Evolutionary conservation across 2,888 invertebrate species (phyloP).

Genomic region (Himalopsyche japonica): DNA sequence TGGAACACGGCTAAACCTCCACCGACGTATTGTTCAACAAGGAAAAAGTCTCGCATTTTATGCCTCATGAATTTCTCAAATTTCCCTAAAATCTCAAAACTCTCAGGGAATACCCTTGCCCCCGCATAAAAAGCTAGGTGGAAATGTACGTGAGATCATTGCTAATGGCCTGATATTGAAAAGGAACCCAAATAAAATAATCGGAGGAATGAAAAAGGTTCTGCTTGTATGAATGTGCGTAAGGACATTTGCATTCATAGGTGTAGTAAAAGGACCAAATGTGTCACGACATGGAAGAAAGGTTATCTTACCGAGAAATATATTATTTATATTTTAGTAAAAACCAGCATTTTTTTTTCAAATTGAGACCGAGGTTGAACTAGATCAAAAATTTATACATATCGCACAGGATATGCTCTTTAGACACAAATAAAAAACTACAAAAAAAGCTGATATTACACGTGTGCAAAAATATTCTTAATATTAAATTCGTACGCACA

Average conservation of each 20-base stretch:
- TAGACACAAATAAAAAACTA: no score
- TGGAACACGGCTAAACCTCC: background rate
- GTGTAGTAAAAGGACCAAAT: background rate
- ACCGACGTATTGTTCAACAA: background rate
- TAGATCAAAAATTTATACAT: no score
- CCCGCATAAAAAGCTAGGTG: background rate
- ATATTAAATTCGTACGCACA: no score
- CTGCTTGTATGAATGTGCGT: background rate
- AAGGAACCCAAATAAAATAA: conserved; percentile 29
- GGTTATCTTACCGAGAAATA: background rate
- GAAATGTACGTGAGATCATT: conserved; percentile 19
- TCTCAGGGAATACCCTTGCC: conserved; percentile 6
- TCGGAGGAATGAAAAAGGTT: conserved; percentile 2
- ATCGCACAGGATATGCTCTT: no score
- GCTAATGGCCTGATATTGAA: conserved; percentile 32
- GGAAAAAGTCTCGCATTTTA: conserved; percentile 21
- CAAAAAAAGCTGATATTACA: no score
- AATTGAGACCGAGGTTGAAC: background rate
- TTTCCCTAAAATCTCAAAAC: conserved; percentile 28
- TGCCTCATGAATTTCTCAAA: conserved; percentile 26
- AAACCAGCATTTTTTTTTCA: background rate
- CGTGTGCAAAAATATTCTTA: no score
- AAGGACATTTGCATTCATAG: background rate
- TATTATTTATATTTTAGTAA: background rate
- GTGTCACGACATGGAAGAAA: background rate